A percentile compares a stretch with the other conserved stretches of the same genome.
phyloP scores from a whole-genome alignment of 2,888 invertebrate genomes.

The Phortica okadai region DNA sequence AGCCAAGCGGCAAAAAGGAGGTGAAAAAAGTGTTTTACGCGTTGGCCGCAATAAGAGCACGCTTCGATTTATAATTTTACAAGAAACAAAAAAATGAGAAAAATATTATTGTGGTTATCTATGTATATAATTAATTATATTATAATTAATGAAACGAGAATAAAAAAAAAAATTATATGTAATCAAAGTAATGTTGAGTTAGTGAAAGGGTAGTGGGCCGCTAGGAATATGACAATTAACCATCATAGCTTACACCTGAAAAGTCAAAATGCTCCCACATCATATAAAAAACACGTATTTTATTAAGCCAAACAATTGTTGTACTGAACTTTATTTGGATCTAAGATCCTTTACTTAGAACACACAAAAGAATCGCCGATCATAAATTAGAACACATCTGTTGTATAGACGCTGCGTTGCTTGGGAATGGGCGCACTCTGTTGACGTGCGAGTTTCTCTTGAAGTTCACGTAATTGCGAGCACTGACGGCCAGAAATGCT shows the following conservation, averaged over 20 bases:
- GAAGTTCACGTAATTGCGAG: conserved; percentile 65
- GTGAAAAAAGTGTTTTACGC: background rate
- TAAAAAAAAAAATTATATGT: conserved; percentile 67
- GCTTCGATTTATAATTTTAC: conserved; percentile 71
- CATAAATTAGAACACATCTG: conserved; percentile 72
- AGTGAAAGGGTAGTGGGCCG: too few relatives aligned
- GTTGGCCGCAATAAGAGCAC: conserved; percentile 54
- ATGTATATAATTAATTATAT: conserved; percentile 75
- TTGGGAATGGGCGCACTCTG: conserved; percentile 72
- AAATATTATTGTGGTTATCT: conserved; percentile 73
- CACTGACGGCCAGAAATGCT: conserved; percentile 69
- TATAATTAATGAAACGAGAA: conserved; percentile 65
- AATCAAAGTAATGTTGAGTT: conserved; percentile 57
- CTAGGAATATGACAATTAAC: too few relatives aligned
- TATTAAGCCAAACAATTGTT: background rate
- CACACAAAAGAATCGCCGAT: background rate
- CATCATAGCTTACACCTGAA: too few relatives aligned
- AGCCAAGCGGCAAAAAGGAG: background rate
- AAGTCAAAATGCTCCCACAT: too few relatives aligned
- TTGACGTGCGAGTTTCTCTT: conserved; percentile 61
- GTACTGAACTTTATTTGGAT: background rate
- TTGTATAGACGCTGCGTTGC: conserved; percentile 76
- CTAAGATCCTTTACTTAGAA: background rate
- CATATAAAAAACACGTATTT: too few relatives aligned
- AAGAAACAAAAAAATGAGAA: conserved; percentile 49